Base-by-base conservation (phyloP, 2,113 vertebrate genomes). In the Lagopus muta region DNA sequence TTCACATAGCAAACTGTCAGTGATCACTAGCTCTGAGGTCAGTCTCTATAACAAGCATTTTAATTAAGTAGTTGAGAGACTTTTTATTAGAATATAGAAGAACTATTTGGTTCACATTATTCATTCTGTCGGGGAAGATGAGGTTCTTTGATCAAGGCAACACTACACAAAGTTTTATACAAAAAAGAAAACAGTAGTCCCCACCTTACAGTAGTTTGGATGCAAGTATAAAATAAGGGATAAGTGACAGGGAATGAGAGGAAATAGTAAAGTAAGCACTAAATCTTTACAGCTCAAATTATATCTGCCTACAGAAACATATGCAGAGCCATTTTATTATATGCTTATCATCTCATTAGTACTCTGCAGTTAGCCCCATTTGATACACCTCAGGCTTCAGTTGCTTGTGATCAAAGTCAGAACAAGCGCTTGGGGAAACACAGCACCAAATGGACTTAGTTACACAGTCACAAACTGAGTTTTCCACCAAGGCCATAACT, bases 331-430 rank as follows among this genome's bases (percentile, higher is more conserved):
- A 43, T 65, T 67, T 79, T 20, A 70, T 25, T 25, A 28, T 34
- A 22, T 4, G 13, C 21, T 62, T 0, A 0, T 28, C 15, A 32
- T 4, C 28, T 60, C 13, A 7, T 42, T 25, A 89, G 21, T 28
- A 43, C 25, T 47, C 62, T 22, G 8, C 12, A 73, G 58, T 19
- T 66, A 19, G 48, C 47, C 67, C 52, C 38, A 18, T 17, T 40
- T 40, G 75, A 70, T 38, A 80, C 9, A 79, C 18, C 60, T 71
- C 78, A 87, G 50, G 40, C 13, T 73, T 73, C 0, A 34, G 36
- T 19, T 45, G 48, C 52, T 57, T 42, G n/a, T 32, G 30, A 73
- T 19, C n/a, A 58, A 84, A 79, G 58, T 42, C 4, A 47, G 48
- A 32, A 42, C 32, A 76, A 52, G 40, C 22, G 60, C 73, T 88